Evolutionary conservation across 2,797 vertebrate genomes (phyloP), one percentile per base, ranked within the genome.

Genomic region (Neostethus bicornis): DNA sequence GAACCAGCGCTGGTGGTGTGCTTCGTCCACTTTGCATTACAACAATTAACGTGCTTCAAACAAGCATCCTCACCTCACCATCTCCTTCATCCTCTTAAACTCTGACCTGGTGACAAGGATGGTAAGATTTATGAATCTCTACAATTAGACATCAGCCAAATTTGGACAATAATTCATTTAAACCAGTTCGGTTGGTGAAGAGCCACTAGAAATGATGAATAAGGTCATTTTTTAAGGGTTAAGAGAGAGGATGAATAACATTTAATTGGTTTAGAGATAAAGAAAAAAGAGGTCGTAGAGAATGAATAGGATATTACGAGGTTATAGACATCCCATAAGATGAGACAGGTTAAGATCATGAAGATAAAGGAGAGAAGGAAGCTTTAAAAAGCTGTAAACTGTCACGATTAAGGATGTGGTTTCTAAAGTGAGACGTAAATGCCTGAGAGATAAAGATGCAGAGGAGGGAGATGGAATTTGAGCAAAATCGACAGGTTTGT

Each of bases 21-120:
- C 79, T 80, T 84, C 78, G 84, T 80, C 82, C 62, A 32, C 37
- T 78, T 79, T 81, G 72, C 82, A 67, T 81, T 82, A 65, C 79
- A 55, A 65, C 79, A 69, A 82, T 84, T 67, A 81, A 56, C 42
- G 1, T 5, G 51, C 65, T 43, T 55, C 62, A 71, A 75, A 71
- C 61, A 66, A 61, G 63, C 16, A 29, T 50, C 10, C 41, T 70
- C 71, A 61, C 46, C 65, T 43, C 62, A 2, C 32, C 44, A 26
- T 51, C 54, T 46, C 61, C 60, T 34, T 47, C 58, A 50, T 47
- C 26, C 49, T 44, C 34, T 60, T 11, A 24, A 28, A 47, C 24
- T 51, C 24, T 10, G 62, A 75, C 50, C 65, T 10, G 1, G 7
- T 14, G 21, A 42, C 4, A 0, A 50, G 24, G 20, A 34, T 23